Evolutionary conservation across 1,140 invertebrate species (phyloP).

Genomic region (Drosophila obscura): DNA sequence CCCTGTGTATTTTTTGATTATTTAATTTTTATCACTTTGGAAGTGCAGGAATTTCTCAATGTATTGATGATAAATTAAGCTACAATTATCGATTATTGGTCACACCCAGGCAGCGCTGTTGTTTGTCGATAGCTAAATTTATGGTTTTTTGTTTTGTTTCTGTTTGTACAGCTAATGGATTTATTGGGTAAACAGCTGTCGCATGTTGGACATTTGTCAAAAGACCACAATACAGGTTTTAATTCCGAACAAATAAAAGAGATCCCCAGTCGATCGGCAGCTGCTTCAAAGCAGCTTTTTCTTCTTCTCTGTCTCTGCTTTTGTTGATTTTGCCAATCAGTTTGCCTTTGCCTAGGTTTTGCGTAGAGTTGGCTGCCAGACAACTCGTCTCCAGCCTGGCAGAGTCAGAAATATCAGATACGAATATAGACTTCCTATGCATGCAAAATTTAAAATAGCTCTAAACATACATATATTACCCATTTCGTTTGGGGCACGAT

Average conservation of each 20-base stretch:
- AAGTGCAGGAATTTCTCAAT: constrained; percentile 9
- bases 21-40: neutral
- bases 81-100: constrained; percentile 67
- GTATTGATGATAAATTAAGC: constrained; percentile 61
- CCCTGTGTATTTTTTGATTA: too few relatives aligned
- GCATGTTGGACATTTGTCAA: constrained; percentile 76
- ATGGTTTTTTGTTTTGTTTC: constrained; percentile 42
- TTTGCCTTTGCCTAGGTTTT: constrained; percentile 42
- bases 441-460: too few relatives aligned
- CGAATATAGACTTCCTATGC: neutral
- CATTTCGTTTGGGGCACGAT: too few relatives aligned
- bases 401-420: constrained; percentile 12
- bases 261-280: constrained; percentile 24
- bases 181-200: constrained; percentile 80
- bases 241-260: constrained; percentile 36
- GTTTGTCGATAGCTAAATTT: constrained; percentile 68
- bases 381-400: constrained; percentile 50
- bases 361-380: constrained; percentile 42
- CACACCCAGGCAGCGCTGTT: constrained; percentile 58
- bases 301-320: neutral
- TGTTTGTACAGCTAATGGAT: constrained; percentile 78
- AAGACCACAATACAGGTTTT: constrained; percentile 69
- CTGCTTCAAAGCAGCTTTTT: neutral
- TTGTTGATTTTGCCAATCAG: constrained; percentile 9
- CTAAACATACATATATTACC: too few relatives aligned